These are phyloP conservation scores for Doris montereyensis DNA, from an alignment of 2,888 invertebrate genomes.

Conservation along the genomic window DNA sequence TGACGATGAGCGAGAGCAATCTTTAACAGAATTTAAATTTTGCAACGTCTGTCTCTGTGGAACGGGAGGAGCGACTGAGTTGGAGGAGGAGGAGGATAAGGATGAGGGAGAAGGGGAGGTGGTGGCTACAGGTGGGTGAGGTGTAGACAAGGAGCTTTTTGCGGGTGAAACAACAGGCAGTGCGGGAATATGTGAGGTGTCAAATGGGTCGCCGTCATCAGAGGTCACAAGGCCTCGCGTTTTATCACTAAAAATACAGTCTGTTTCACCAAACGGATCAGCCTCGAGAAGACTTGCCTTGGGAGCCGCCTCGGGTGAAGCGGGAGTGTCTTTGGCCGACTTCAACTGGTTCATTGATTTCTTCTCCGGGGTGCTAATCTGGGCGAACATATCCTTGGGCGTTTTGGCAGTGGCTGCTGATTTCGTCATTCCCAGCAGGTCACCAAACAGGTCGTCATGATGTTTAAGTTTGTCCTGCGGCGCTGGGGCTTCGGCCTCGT, in stretches of 20 bases:
- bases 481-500: slow-evolving; percentile 21
- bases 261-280: slow-evolving; percentile 39
- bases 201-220: slow-evolving; percentile 48
- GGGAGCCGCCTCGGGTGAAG: slow-evolving; percentile 38
- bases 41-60: slow-evolving; percentile 23
- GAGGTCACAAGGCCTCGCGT: slow-evolving; percentile 35
- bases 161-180: slow-evolving; percentile 10
- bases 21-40: not conserved
- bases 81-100: no score
- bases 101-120: not conserved
- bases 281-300: slow-evolving; percentile 34
- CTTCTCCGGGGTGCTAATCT: slow-evolving; percentile 51
- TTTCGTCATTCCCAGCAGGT: slow-evolving; percentile 53
- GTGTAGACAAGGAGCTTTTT: no score
- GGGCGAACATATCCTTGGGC: slow-evolving; percentile 61
- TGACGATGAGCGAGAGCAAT: not conserved
- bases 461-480: not conserved
- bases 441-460: slow-evolving; percentile 51
- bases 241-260: slow-evolving; percentile 29
- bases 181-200: slow-evolving; percentile 47
- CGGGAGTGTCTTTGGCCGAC: slow-evolving; percentile 38
- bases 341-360: slow-evolving; percentile 59
- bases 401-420: slow-evolving; percentile 40
- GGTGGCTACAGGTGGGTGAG: slow-evolving; percentile 24
- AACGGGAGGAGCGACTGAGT: slow-evolving; percentile 19